Conservation (phyloP, 2,113 vertebrate species). For the Oncorhynchus kisutch region DNA sequence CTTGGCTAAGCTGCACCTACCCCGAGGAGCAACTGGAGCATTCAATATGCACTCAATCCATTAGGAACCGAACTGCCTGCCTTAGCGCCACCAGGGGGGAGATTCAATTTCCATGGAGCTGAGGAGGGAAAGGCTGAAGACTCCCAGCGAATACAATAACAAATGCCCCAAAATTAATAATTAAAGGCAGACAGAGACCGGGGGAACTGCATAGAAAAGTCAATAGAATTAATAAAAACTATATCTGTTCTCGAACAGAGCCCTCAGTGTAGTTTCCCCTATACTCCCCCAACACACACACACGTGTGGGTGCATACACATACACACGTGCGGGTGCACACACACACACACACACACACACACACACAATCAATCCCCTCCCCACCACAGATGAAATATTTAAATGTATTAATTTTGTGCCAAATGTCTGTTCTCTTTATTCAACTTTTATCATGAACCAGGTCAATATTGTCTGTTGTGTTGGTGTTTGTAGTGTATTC, state of each 20-base stretch:
- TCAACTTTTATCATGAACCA: too few species aligned
- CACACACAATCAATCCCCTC: too few species aligned
- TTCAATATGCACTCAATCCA: constrained; percentile 63
- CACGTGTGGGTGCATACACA: too few species aligned
- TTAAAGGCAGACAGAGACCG: constrained; percentile 49
- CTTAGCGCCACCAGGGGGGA: constrained; percentile 48
- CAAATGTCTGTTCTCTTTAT: too few species aligned
- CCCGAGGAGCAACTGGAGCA: constrained; percentile 51
- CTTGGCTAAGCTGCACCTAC: constrained; percentile 55
- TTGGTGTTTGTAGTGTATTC: too few species aligned
- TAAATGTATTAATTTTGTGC: too few species aligned
- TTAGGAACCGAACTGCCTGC: constrained; percentile 56
- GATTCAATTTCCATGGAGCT: constrained; percentile 64
- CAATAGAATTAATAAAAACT: constrained; percentile 55
- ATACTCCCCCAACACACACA: background rate
- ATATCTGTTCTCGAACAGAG: constrained; percentile 27
- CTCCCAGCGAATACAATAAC: constrained; percentile 60
- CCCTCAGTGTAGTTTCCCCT: constrained; percentile 18
- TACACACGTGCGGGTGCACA: too few species aligned
- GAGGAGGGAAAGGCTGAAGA: constrained; percentile 47
- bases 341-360: too few species aligned
- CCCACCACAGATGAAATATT: too few species aligned
- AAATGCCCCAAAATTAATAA: constrained; percentile 65
- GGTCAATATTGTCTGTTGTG: too few species aligned
- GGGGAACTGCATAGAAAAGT: constrained; percentile 39